Evolutionary conservation across 2,113 vertebrate species (phyloP).

Genomic region (Pygoscelis adeliae): DNA sequence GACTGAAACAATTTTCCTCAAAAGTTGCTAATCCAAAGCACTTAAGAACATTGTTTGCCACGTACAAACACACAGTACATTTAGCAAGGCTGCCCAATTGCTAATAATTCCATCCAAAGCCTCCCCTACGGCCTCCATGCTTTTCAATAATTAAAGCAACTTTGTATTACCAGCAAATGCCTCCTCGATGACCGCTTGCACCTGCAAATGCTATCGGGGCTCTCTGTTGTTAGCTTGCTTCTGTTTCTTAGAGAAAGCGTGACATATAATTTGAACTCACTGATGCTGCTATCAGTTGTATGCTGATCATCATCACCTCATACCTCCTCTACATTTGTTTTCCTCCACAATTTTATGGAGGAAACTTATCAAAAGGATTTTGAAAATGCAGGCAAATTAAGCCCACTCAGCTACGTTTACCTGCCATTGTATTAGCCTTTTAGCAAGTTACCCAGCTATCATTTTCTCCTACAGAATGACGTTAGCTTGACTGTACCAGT

Average conservation of each 20-base stretch:
- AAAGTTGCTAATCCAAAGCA: neutral
- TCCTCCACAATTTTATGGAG: neutral
- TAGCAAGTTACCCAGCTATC: neutral
- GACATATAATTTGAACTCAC: accelerated
- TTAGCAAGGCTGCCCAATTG: neutral
- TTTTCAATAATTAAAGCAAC: neutral
- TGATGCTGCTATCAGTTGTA: neutral
- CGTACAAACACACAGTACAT: accelerated
- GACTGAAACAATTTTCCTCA: neutral
- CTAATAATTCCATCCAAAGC: neutral
- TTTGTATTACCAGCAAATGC: neutral
- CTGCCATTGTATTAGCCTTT: neutral
- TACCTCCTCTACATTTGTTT: neutral
- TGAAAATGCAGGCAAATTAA: neutral
- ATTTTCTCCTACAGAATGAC: neutral
- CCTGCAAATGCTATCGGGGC: neutral
- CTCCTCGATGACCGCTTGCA: neutral
- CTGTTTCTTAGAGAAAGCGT: accelerated
- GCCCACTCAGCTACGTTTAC: neutral
- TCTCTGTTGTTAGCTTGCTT: neutral
- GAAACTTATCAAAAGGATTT: neutral
- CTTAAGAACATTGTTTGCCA: accelerated
- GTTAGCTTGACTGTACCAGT: neutral
- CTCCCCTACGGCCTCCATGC: neutral
- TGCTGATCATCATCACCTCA: neutral